Evolutionary conservation across 2,888 invertebrate species (phyloP), one percentile per base, ranked within the genome.

Genomic region (Sussaba pulchella): DNA sequence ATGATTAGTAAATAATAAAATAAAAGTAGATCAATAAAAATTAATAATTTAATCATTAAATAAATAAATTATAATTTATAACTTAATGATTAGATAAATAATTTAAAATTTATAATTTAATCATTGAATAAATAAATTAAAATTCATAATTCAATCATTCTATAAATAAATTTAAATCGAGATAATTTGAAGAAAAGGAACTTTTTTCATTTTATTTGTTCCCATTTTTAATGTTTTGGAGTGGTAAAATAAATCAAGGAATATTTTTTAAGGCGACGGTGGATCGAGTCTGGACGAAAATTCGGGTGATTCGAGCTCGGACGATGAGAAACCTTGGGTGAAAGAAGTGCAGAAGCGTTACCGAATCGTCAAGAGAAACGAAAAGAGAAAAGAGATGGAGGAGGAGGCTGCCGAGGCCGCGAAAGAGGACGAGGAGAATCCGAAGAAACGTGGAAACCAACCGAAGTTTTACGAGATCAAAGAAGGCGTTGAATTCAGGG

Each of bases 311-410:
- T 87, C 86, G 45, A 94, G 96, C 90, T 97, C 97, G 1, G 98
- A 97, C 85, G 97, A 98, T 89, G 97, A 97, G 70, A 95, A 95
- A 80, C 94, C 95, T 4, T 97, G 96, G 96, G 94, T 95, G 0
- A 95, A 96, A 88, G 97, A 98, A 92, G 95, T 97, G 75, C 96
- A 96, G 88, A 95, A 95, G 88, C 95, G 96, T 88, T 95, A 96
- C 89, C 94, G 94, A 87, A 92, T 94, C n/a, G 93, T 95, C 14
- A 93, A 95, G 89, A 87, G 93, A 90, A 93, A 94, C 91, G 90
- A 93, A 87, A 77, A 72, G 77, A 75, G 92, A 14, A 89, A 92
- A 59, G 88, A 90, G 57, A 88, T 88, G 14, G 84, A 89, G 17
- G 84, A 88, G 71, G 78, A 88, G 73, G 76, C 89, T 70, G 72